Base-by-base conservation (phyloP, 35 echinoderm and acorn worm genomes). In the Eucidaris tribuloides region DNA sequence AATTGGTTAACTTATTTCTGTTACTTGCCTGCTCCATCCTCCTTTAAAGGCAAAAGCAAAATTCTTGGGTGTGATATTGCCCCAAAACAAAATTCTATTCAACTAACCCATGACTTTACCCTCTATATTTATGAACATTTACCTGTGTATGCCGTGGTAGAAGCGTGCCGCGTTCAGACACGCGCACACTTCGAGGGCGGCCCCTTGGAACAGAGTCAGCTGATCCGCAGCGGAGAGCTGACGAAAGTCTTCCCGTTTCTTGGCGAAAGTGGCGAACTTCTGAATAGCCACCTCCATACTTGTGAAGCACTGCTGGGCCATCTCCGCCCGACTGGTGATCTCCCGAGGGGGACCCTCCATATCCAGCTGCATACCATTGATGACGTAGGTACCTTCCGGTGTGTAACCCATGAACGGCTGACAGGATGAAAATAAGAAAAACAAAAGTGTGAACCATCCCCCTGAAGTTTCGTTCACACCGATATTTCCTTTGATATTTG, bases 221-320 rank as follows among this genome's bases (percentile, higher is more conserved):
- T 87, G 84, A 54, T 92, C 90, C 2, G 48, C 60, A 34, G 80
- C 45, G 14, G 55, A 48, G 0, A 92, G 57, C 54, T 27, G 22
- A 3, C 79, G 37, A 42, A 92, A 78, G 23, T 82, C 84, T 3
- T 52, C 41, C 3, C 82, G 39, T 23, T 81, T 65, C 62, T 92
- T 92, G 23, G 81, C 62, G 52, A 77, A 92, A 6, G n/a, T 81
- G 7, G 90, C 90, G 52, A 50, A 78, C 49, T 91, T 91, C 38
- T 91, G 78, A 46, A 91, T 79, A 23, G 55, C 65, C 24, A 91
- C 79, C 54, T 91, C 88, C 58, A 66, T 79, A 15, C 42, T 50
- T 41, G 66, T 65, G 20, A 71, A 76, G 50, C 58, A 34, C 65
- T 91, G 88, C 13, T 65, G 23, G 6, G 70, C 83, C 22, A 91